Evolutionary conservation across 2,113 vertebrate species (phyloP), one percentile per base, ranked within the genome.

Genomic region (Australoheros scitulus): DNA sequence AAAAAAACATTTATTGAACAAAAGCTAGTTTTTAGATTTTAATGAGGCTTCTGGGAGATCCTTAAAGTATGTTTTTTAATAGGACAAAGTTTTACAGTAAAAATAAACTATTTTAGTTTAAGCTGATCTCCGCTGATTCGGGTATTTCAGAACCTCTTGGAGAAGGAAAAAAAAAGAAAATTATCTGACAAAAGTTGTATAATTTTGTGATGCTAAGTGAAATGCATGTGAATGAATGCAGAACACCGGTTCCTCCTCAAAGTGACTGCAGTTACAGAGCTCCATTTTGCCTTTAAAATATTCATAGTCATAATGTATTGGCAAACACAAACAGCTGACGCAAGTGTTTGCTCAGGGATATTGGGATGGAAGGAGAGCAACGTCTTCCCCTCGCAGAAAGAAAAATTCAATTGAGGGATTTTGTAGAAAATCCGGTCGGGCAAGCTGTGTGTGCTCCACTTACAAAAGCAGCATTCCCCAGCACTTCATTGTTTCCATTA

Each of bases 301-400:
- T 92, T 93, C 90, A 90, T 87, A 84, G 85, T 84, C 58, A 63
- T 82, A 88, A 89, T 85, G 81, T 85, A 90, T 80, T 87, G 83
- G 88, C 84, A 92, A 91, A 88, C 80, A 91, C 86, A 91, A 91
- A 92, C 81, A 88, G 89, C 92, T 92, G 90, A 92, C n/a, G 65
- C 88, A 61, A 89, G 86, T 88, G 82, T 92, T 92, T 85, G 89
- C 91, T 90, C 59, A 2, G 84, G 91, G 88, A 93, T 88, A 88
- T 76, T 80, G 80, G 81, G 79, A 83, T 90, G 83, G 81, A 86
- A 81, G 61, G 64, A 77, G 58, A 87, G 89, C 82, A 79, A 84
- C 87, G 14, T 81, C 85, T 82, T 83, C 64, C 47, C 82, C 90
- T 77, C 18, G 36, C 5, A 20, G 84, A 87, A 84, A 77, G 87